Evolutionary conservation across 1,140 invertebrate species (phyloP), one percentile per base, ranked within the genome.

Genomic region (Drosophila navojoa): DNA sequence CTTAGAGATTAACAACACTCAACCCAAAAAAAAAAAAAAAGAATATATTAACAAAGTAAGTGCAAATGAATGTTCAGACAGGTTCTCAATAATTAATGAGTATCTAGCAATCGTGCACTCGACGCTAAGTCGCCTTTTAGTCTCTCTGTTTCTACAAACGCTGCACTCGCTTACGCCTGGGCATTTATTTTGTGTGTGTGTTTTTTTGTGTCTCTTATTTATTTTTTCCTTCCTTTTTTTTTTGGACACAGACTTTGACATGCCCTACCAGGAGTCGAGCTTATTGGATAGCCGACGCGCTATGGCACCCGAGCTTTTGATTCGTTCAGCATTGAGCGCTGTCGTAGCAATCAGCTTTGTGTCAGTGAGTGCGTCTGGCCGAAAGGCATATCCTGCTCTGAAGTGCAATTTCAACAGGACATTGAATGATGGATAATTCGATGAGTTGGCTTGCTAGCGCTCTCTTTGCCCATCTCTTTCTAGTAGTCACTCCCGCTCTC

Each of bases 311-410:
- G n/a, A n/a, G 49, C n/a, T 29, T 29, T 52, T 15, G 4, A 27
- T 50, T 19, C 9, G 22, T 6, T 38, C 35, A 38, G 35, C n/a
- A 45, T 32, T 38, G 10, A 11, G 60, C 42, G 6, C 27, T 60
- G 53, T 64, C 40, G 53, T 53, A 74, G 58, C 73, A 61, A 50
- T 55, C 63, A 44, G 72, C 72, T 76, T 76, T 58, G 57, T 79
- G 76, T 69, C 70, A 53, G n/a, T 11, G 67, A 45, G 64, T 70
- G 64, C 62, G 68, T 40, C 13, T 68, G 45, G 58, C 15, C 22
- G 9, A 4, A n/a, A 57, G 63, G 44, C 47, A 29, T 68, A 16
- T 55, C 11, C 32, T 59, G 40, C 13, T 16, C 49, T 61, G 32
- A 53, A 63, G 69, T 55, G 52, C 68, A 57, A 49, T 63, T 55